Evolutionary conservation across 2,888 invertebrate genomes (phyloP).

Genomic region (Steinernema carpocapsae): DNA sequence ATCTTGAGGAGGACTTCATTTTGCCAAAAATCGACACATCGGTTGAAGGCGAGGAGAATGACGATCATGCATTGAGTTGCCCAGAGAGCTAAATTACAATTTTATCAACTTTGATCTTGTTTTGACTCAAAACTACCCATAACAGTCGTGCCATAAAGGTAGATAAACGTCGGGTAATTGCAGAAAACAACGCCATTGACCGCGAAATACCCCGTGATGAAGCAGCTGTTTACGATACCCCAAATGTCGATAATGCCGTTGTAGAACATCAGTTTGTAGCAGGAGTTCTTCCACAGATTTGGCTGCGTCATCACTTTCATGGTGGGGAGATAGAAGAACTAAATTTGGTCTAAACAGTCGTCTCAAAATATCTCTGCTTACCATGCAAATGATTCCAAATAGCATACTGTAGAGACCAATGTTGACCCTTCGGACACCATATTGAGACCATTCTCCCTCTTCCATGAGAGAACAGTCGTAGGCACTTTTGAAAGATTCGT

Average conservation of each 20-base stretch:
- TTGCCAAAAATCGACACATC: constrained; percentile 15
- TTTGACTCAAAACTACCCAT: too few species aligned
- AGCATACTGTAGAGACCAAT: constrained; percentile 8
- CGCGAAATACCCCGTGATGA: constrained; percentile 41
- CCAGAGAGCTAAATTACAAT: constrained; percentile 28
- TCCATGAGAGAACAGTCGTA: constrained; percentile 26
- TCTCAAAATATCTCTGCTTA: not conserved
- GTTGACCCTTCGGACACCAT: not conserved
- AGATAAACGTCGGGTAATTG: not conserved
- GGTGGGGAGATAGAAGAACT: constrained; percentile 9
- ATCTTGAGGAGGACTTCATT: not conserved
- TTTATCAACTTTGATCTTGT: too few species aligned
- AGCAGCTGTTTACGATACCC: constrained; percentile 38
- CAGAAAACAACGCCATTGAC: constrained; percentile 39
- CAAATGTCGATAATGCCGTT: constrained; percentile 41
- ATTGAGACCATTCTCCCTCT: constrained; percentile 11
- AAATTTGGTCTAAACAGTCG: too few species aligned
- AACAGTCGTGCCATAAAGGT: not conserved
- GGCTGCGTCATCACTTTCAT: not conserved
- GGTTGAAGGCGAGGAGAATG: constrained; percentile 24
- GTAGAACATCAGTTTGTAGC: constrained; percentile 46
- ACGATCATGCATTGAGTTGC: constrained; percentile 17
- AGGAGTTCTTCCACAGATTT: constrained; percentile 33
- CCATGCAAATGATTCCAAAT: constrained; percentile 20
- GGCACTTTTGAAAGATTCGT: not conserved